Percentiles rank a stretch among this genome's conserved stretches.
Evolutionary conservation across 2,797 vertebrate genomes (phyloP).

Genomic region (Periophthalmus magnuspinnatus): DNA sequence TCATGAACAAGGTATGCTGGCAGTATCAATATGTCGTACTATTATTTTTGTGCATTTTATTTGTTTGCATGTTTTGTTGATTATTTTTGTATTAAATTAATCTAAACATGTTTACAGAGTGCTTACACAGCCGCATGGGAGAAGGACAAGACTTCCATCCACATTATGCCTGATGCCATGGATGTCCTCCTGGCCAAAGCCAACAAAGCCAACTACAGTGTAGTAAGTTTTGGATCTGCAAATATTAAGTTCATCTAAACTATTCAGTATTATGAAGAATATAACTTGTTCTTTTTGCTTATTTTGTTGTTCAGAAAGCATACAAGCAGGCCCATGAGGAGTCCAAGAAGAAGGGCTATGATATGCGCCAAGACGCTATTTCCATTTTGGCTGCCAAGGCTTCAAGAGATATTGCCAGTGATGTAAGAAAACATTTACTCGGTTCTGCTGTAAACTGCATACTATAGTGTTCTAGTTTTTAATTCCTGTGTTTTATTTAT

Average conservation of each 20-base stretch:
- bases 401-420: constrained; percentile 88
- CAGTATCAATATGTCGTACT: neutral
- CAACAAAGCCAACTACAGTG: constrained; percentile 86
- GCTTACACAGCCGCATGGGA: constrained; percentile 89
- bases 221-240: constrained; percentile 68
- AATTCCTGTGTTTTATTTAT: neutral
- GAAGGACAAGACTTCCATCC: constrained; percentile 86
- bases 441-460: neutral
- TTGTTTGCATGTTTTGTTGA: neutral
- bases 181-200: constrained; percentile 84
- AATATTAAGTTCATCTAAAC: neutral
- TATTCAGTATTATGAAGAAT: neutral
- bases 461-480: neutral
- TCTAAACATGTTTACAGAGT: constrained; percentile 68
- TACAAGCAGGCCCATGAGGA: constrained; percentile 88
- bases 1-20: constrained; percentile 88
- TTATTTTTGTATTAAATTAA: constrained; percentile 16
- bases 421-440: constrained; percentile 78
- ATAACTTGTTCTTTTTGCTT: neutral
- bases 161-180: constrained; percentile 93
- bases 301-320: constrained; percentile 77
- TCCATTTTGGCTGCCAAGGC: constrained; percentile 86
- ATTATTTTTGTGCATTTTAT: neutral
- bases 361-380: constrained; percentile 86
- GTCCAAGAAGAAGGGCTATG: constrained; percentile 87